A percentile compares a stretch with the other conserved stretches of the same genome.
Evolutionary conservation across 2,888 invertebrate species (phyloP).

Genomic region (Macaria notata): DNA sequence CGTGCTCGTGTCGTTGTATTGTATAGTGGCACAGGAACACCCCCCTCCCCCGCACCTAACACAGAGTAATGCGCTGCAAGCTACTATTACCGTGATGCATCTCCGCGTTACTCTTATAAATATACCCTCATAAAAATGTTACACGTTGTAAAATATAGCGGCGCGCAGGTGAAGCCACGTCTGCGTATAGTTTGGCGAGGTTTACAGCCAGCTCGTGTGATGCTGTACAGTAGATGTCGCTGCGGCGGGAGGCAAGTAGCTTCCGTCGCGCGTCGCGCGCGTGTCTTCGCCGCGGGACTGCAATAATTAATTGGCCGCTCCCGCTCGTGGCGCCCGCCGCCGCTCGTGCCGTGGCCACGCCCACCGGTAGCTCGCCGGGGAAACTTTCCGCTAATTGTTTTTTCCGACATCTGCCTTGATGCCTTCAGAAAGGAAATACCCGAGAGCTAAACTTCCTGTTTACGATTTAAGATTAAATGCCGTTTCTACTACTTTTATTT

Average conservation of each 20-base stretch:
- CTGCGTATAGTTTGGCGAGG: slow-evolving; percentile 17
- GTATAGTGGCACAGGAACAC: slow-evolving; percentile 14
- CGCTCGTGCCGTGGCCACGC: not conserved
- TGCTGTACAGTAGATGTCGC: too few relatives aligned
- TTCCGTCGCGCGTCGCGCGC: too few relatives aligned
- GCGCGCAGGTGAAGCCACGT: slow-evolving; percentile 32
- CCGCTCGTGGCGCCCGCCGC: not conserved
- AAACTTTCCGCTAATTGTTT: slow-evolving; percentile 54
- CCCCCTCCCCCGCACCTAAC: slow-evolving; percentile 6
- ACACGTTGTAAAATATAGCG: slow-evolving; percentile 24
- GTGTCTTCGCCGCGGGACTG: too few relatives aligned
- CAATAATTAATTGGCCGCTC: too few relatives aligned
- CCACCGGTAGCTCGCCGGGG: slow-evolving; percentile 13
- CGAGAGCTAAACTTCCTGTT: slow-evolving; percentile 41
- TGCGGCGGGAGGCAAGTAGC: too few relatives aligned
- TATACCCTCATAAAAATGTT: slow-evolving; percentile 26
- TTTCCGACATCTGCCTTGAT: slow-evolving; percentile 48
- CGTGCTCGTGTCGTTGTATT: slow-evolving; percentile 11
- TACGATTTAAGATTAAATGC: slow-evolving; percentile 41
- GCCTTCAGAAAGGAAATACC: slow-evolving; percentile 47
- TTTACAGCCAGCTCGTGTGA: slow-evolving; percentile 5
- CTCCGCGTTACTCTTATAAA: slow-evolving; percentile 27
- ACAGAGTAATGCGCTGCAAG: slow-evolving; percentile 26
- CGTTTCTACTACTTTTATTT: slow-evolving; percentile 28
- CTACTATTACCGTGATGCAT: slow-evolving; percentile 28